Evolutionary conservation across 2,888 invertebrate genomes (phyloP), one percentile per base, ranked within the genome.

Genomic region (Copidosoma aretas): DNA sequence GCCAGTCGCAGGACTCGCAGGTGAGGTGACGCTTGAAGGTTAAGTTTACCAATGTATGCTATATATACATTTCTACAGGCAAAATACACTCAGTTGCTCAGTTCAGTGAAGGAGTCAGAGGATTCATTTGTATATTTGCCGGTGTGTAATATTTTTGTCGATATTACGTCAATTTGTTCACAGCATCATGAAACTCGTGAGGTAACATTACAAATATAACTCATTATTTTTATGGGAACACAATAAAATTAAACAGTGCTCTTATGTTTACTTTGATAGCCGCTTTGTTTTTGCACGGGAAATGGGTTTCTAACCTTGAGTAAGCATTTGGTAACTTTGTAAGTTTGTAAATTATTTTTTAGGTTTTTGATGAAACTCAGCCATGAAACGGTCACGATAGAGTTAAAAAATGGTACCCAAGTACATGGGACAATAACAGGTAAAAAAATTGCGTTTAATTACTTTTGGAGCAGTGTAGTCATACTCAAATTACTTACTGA

Each of bases 281-380:
- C 3, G 51, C n/a, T 17, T 69, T 65, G 52, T 62, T 65, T 63
- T 41, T 54, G 21, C 39, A 12, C 43, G 14, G 17, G 61, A n/a
- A 60, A 60, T 46, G 41, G 25, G 59, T 59, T 64, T 63, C 51
- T 70, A 71, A 71, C 70, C 67, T 70, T 32, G 22, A 17, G 57
- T 24, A 1, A n/a, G n/a, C 17, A 22, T 2, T 21, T 46, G 15
- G 49, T 22, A 21, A n/a, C 63, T 60, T 56, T 68, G 63, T 63
- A 53, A 24, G 3, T 32, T n/a, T n/a, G n/a, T n/a, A n/a, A n/a
- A 39, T 17, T 51, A 58, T 51, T 56, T 49, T 14, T 53, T 41
- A 91, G 98, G 81, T 99, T 99, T 91, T 87, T 99, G 76, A 99
- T 99, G 99, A 99, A 99, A 86, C 87, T 99, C 53, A 98, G 97